Percentiles rank a stretch among this genome's conserved stretches.
Conservation (phyloP, 2,113 vertebrate genomes). For the Neodon shergylaensis region DNA sequence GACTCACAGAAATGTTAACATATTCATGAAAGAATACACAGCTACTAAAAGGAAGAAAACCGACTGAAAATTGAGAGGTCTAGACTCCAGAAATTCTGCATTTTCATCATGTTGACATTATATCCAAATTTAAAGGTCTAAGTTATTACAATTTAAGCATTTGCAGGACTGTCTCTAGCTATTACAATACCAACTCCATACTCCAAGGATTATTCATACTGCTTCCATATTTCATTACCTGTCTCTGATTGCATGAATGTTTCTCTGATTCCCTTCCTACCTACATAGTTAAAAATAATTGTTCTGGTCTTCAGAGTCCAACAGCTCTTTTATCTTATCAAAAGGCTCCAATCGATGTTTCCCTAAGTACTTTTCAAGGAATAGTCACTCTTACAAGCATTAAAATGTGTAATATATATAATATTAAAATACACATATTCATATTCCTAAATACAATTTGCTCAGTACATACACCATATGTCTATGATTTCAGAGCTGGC, state of each 20-base stretch:
- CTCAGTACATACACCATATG: neutral
- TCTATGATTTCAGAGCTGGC: neutral
- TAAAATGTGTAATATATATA: neutral
- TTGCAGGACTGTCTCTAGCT: neutral
- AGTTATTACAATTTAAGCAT: neutral
- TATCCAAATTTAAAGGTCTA: neutral
- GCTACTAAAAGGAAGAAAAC: neutral
- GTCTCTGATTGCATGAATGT: neutral
- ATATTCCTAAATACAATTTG: neutral
- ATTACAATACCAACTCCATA: neutral
- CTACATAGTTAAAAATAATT: slow-evolving; percentile 45
- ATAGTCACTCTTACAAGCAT: neutral
- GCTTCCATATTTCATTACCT: slow-evolving; percentile 51
- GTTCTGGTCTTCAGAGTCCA: slow-evolving; percentile 38
- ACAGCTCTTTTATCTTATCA: neutral
- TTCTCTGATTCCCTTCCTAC: slow-evolving; percentile 31
- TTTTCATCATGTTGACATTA: neutral
- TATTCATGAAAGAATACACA: neutral
- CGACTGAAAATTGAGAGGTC: neutral
- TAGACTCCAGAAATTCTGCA: neutral
- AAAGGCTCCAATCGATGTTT: neutral
- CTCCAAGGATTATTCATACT: neutral
- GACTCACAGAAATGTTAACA: neutral
- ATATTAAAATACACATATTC: neutral
- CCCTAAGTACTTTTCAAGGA: neutral